phyloP scores from a whole-genome alignment of 1,140 invertebrate genomes.

The Eupeodes corollae region DNA sequence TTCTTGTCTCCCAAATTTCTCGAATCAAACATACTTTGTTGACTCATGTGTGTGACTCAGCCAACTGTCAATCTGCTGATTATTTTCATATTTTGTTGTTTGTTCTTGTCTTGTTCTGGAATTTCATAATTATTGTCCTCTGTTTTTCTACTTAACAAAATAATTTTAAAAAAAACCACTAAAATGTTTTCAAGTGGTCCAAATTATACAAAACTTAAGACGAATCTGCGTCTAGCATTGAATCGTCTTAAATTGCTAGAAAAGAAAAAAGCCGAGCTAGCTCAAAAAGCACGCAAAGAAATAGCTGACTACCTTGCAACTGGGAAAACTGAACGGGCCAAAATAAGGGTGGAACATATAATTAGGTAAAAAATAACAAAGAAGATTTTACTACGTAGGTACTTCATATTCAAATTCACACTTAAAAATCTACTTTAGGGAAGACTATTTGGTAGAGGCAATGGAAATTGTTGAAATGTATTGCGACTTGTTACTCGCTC shows the following conservation, averaged over 20 bases:
- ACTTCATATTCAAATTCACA: not conserved
- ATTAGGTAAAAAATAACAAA: slow-evolving; percentile 48
- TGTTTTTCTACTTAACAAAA: too few relatives aligned
- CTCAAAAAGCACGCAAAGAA: slow-evolving; percentile 91
- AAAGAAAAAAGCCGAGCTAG: slow-evolving; percentile 96
- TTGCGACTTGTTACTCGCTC: slow-evolving; percentile 91
- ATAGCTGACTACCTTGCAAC: slow-evolving; percentile 90
- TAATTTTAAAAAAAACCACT: not conserved
- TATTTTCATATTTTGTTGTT: too few relatives aligned
- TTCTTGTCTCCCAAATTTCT: too few relatives aligned
- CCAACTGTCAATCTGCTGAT: too few relatives aligned
- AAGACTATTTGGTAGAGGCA: slow-evolving; percentile 98
- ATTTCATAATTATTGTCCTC: too few relatives aligned
- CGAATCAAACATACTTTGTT: too few relatives aligned
- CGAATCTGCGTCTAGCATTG: slow-evolving; percentile 82
- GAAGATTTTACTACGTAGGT: not conserved
- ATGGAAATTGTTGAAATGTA: slow-evolving; percentile 99
- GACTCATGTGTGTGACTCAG: too few relatives aligned
- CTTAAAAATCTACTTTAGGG: slow-evolving; percentile 45
- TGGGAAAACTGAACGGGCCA: slow-evolving; percentile 86
- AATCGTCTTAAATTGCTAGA: slow-evolving; percentile 90
- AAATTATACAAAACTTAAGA: slow-evolving; percentile 94
- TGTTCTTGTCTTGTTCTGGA: too few relatives aligned
- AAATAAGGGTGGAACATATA: slow-evolving; percentile 96
- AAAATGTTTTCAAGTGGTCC: slow-evolving; percentile 77